Evolutionary conservation across 1,140 invertebrate genomes (phyloP), one percentile per base, ranked within the genome.

Genomic region (Vanessa atalanta): DNA sequence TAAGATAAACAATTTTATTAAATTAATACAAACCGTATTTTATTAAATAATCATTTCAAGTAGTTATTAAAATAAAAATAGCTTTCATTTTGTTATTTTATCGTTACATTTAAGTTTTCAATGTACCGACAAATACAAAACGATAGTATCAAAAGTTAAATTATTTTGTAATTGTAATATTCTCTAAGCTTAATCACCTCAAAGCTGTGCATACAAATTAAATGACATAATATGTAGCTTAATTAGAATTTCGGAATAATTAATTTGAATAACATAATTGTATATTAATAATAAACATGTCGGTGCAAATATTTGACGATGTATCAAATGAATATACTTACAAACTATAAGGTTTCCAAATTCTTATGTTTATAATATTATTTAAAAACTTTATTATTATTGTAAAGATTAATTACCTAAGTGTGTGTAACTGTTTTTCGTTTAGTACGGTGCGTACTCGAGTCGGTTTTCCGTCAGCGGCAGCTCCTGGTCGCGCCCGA

Each of bases 401-500:
- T 15, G 23, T 60, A 13, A 31, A 61, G 13, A 14, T 31, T n/a
- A 57, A 57, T 63, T 73, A 94, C 88, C 97, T 95, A 76, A 99
- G 93, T 2, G 98, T 99, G 93, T 99, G 98, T 78, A 99, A 94
- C 88, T 99, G 99, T 91, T 99, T 99, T 91, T 99, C 99, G 91
- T 99, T 99, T 6, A 99, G 95, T 2, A 99, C 99, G 1, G 99
- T 99, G 68, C 99, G 95, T 6, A 99, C 98, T 80, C 99, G 94
- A 5, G 99, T 99, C 0, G 99, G 98, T 89, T 99, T 99, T n/a
- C 97, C 97, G 89, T 98, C 97, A 16, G 95, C 95, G 47, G 95
- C 95, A 47, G 91, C 95, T 83, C 93, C 94, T 85, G 82, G 94
- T 84, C 93, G 90, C 83, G 93, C 94, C 55, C 93, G 93, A 48